Evolutionary conservation across 2,113 vertebrate species (phyloP), one percentile per base, ranked within the genome.

Genomic region (Apteryx mantelli): DNA sequence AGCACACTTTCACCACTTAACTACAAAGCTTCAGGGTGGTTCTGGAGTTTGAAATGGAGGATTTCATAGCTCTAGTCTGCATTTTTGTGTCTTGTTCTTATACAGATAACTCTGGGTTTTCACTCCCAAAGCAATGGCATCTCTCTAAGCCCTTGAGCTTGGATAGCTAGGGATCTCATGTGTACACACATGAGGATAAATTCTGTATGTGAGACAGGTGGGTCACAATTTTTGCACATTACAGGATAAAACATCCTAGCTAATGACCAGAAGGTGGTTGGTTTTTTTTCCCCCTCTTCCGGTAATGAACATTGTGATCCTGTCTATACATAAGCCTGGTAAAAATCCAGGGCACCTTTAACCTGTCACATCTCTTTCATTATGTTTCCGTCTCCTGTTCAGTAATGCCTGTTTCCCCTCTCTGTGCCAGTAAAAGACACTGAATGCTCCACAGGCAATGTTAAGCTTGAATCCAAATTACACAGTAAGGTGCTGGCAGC

Each of bases 401-500:
- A 0, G 50, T 44, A 86, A 53, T 71, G 60, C 34, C 82, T 61
- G 46, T 84, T 93, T 92, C 85, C 79, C 48, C 11, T 76, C 32
- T 87, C 70, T 53, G 13, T 65, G 71, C 86, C 79, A 40, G 13
- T 58, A 21, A 86, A 92, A 26, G 42, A 18, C 50, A 58, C 63
- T 94, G 50, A 91, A 80, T 40, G 68, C 85, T 84, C 42, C 7
- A 8, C 50, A 34, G 46, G 71, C 74, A 88, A 4, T 40, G 26
- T 80, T 88, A 66, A 55, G 34, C n/a, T 50, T 46, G 44, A 85
- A 88, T 86, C 38, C 88, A 90, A 96, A 64, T 88, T 50, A 65
- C 4, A 3, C 38, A 81, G 58, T 30, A 66, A 79, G 82, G 63
- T 78, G 83, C 81, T 97, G 96, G 92, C 92, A 95, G 86, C 53